phyloP scores from a whole-genome alignment of 2,797 vertebrate species.

The Sciurus vulgaris region DNA sequence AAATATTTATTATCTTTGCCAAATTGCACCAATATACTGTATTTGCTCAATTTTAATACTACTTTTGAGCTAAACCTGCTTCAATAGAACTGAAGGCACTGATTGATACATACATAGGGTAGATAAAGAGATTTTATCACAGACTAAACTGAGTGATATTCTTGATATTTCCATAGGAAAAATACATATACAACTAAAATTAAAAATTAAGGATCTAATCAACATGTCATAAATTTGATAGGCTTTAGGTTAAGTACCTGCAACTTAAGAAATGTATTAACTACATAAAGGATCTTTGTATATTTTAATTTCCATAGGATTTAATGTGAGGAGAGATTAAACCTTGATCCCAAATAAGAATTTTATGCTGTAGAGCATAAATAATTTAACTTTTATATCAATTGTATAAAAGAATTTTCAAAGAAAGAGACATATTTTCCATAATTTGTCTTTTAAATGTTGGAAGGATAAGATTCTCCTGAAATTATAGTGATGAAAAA shows the following conservation, averaged over 20 bases:
- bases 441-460: not conserved
- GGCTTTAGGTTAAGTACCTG: not conserved
- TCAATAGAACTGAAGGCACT: not conserved
- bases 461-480: not conserved
- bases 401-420: not conserved
- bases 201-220: not conserved
- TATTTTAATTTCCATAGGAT: not conserved
- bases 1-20: constrained; percentile 82
- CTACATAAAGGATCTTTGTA: not conserved
- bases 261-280: not conserved
- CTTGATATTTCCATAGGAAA: not conserved
- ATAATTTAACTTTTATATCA: not conserved
- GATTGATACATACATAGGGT: not conserved
- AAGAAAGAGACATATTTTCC: not conserved
- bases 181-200: not conserved
- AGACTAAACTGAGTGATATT: not conserved
- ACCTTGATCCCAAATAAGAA: not conserved
- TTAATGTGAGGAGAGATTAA: not conserved
- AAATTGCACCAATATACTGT: constrained; percentile 52
- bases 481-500: not conserved
- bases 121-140: not conserved
- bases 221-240: not conserved
- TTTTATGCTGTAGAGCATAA: not conserved
- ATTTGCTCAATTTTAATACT: not conserved
- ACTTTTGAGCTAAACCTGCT: not conserved